A percentile compares a stretch with the other conserved stretches of the same genome.
Evolutionary conservation across 2,888 invertebrate species (phyloP).

Genomic region (Heliconius cydno): DNA sequence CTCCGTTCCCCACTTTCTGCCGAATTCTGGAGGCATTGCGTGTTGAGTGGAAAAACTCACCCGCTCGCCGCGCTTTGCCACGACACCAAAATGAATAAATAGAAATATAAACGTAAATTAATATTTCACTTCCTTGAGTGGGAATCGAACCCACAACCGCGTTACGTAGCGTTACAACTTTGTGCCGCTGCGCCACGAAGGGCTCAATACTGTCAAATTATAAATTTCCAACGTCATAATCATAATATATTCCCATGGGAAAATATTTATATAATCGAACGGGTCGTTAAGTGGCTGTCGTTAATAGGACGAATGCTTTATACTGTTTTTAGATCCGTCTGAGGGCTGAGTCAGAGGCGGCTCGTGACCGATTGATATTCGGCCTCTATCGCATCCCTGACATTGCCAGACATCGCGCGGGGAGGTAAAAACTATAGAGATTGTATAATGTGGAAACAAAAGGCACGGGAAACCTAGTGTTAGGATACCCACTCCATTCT

Average conservation of each 20-base stretch:
- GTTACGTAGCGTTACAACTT: no score
- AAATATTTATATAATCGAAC: conserved; percentile 24
- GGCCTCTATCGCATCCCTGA: conserved; percentile 8
- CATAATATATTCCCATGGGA: conserved; percentile 29
- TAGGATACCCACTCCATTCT: background rate
- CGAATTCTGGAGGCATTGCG: no score
- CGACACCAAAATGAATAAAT: no score
- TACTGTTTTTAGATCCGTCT: conserved; percentile 8
- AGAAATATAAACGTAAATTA: no score
- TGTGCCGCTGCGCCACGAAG: no score
- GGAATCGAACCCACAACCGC: no score
- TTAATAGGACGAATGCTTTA: conserved; percentile 21
- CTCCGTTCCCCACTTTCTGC: no score
- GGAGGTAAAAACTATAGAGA: conserved; percentile 14
- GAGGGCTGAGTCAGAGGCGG: background rate
- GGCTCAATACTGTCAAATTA: background rate
- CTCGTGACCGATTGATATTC: conserved; percentile 6
- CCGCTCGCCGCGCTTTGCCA: no score
- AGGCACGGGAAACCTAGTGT: background rate
- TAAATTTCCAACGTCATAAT: background rate
- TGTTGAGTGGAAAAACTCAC: no score
- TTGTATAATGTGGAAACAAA: background rate
- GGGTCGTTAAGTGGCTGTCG: conserved; percentile 24
- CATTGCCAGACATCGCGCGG: conserved; percentile 15
- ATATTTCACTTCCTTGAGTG: no score